phyloP scores from a whole-genome alignment of 1,140 invertebrate genomes.

The Zaprionus capensis region DNA sequence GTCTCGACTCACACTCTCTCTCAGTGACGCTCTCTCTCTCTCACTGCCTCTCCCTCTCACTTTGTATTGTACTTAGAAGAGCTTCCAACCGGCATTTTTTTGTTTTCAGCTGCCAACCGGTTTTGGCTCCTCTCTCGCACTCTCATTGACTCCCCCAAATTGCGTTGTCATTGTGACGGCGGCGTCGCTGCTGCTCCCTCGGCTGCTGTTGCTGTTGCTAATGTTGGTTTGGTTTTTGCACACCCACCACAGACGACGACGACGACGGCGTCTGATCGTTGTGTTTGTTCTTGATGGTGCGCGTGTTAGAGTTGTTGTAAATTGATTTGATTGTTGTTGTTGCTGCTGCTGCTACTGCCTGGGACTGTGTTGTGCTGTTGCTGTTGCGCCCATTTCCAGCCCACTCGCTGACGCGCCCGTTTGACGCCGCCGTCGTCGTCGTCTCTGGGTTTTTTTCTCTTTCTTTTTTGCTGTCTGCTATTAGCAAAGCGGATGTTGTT shows the following conservation, averaged over 20 bases:
- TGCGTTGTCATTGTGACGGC: constrained; percentile 51
- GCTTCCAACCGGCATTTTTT: constrained; percentile 73
- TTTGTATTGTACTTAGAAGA: constrained; percentile 39
- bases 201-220: constrained; percentile 18
- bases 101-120: constrained; percentile 75
- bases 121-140: constrained; percentile 44
- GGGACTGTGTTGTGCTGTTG: constrained; percentile 36
- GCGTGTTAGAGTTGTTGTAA: constrained; percentile 68
- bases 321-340: constrained; percentile 71
- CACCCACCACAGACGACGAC: constrained; percentile 58
- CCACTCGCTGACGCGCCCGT: constrained; percentile 68
- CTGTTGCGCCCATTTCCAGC: constrained; percentile 79
- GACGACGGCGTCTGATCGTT: constrained; percentile 57
- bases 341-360: constrained; percentile 19
- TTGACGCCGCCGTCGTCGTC: constrained; percentile 43
- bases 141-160: constrained; percentile 72
- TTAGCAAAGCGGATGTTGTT: constrained; percentile 82
- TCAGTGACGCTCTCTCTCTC: not conserved
- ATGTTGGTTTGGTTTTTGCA: constrained; percentile 52
- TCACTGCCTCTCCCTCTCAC: not conserved
- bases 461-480: constrained; percentile 59
- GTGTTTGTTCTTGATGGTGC: constrained; percentile 59
- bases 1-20: constrained; percentile 7
- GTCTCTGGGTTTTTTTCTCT: constrained; percentile 9
- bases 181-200: constrained; percentile 14